Evolutionary conservation across 2,888 invertebrate genomes (phyloP), one percentile per base, ranked within the genome.

Genomic region (Fragum sueziense): DNA sequence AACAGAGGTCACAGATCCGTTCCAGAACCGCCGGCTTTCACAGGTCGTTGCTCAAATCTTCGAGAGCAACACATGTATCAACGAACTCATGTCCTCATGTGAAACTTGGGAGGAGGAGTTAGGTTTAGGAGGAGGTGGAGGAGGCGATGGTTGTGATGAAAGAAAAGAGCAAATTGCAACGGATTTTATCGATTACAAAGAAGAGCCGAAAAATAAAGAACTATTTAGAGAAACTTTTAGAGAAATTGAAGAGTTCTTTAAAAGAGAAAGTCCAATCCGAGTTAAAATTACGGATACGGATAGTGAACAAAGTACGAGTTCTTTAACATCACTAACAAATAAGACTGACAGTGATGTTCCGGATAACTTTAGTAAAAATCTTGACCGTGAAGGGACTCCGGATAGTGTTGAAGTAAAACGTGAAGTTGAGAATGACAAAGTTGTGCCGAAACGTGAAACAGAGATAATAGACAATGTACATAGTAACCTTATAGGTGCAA

Each of bases 201-300:
- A 84, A 68, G 84, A 84, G 29, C 84, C 84, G 11, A 77, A 70
- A 59, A 84, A 84, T 37, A 84, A 80, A 41, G 79, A 80, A 51
- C 51, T 84, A 20, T 75, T 80, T 29, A 67, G 84, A 22, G 82
- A 57, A 14, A 70, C 76, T 7, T 37, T 80, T 4, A 25, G 59
- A 33, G 73, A 69, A 47, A 76, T 80, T n/a, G 73, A 80, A 11
- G 79, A 47, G 14, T 52, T 69, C 27, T 69, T 51, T 20, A 52
- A 31, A 17, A 47, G 51, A n/a, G 33, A 69, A 52, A 69, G 51
- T 69, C 69, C 69, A 11, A 31, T 69, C n/a, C 25, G 22, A n/a
- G 51, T 69, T 17, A 51, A 69, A 47, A 41, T 65, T 2, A 65
- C 65, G 6, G 65, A 65, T 41, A 33, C 27, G 7, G 65, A 65